Percentiles rank a stretch among this genome's conserved stretches.
These are phyloP conservation scores for Sardina pilchardus DNA, from an alignment of 2,113 vertebrate species.

Conservation along the genomic window DNA sequence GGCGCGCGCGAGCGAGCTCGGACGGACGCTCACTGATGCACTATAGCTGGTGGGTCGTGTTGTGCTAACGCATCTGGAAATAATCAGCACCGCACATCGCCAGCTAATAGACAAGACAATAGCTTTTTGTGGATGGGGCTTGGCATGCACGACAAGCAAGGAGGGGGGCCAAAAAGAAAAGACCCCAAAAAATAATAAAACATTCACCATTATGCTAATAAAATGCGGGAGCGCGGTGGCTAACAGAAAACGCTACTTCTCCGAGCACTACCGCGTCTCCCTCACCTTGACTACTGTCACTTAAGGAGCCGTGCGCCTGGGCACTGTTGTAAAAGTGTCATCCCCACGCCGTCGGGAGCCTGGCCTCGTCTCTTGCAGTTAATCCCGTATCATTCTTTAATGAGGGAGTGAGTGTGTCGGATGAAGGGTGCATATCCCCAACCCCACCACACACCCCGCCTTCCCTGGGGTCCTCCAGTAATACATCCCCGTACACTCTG, in stretches of 20 bases:
- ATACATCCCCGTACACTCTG: slow-evolving; percentile 70
- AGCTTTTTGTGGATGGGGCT: neutral
- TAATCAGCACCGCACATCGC: neutral
- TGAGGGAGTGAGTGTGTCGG: slow-evolving; percentile 68
- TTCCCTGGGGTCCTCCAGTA: slow-evolving; percentile 62
- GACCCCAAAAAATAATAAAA: neutral
- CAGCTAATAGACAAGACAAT: neutral
- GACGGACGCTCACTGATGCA: neutral
- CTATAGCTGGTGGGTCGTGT: neutral
- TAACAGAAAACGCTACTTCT: neutral
- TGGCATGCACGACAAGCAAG: neutral
- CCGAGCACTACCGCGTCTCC: slow-evolving; percentile 26
- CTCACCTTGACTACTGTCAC: slow-evolving; percentile 35
- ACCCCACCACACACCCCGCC: slow-evolving; percentile 43
- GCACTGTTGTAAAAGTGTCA: slow-evolving; percentile 40
- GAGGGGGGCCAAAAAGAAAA: slow-evolving; percentile 21
- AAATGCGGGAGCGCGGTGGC: neutral
- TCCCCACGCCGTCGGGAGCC: slow-evolving; percentile 53
- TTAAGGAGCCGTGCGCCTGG: slow-evolving; percentile 6
- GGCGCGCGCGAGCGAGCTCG: neutral
- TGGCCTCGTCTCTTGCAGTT: slow-evolving; percentile 69
- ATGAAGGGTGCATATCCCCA: slow-evolving; percentile 38
- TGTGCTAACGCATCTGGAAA: neutral
- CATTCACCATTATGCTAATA: neutral
- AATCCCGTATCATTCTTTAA: slow-evolving; percentile 73